These are phyloP conservation scores for Norana najaformis DNA, from an alignment of 2,888 invertebrate species.

Conservation along the genomic window DNA sequence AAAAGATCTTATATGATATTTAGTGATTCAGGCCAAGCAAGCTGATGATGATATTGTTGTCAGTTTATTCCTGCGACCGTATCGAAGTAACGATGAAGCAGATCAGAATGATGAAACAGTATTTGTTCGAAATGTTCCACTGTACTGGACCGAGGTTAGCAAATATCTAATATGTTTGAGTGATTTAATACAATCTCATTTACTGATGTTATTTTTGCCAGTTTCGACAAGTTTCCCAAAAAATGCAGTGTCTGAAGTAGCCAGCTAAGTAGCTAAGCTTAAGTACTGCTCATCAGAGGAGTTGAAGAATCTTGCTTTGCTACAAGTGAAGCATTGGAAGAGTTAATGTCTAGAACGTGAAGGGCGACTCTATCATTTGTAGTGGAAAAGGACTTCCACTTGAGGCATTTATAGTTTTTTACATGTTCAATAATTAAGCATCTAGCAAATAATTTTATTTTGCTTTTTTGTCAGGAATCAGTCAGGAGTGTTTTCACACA, in stretches of 20 bases:
- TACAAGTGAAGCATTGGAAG: too few species aligned
- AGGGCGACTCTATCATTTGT: too few species aligned
- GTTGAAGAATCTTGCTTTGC: too few species aligned
- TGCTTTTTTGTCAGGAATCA: not conserved
- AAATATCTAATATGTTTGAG: not conserved
- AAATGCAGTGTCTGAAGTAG: too few species aligned
- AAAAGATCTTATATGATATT: not conserved
- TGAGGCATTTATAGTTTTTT: too few species aligned
- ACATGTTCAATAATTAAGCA: too few species aligned
- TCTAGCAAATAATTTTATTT: not conserved
- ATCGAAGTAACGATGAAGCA: not conserved
- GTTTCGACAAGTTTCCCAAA: not conserved
- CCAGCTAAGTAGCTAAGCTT: too few species aligned
- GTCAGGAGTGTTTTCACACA: not conserved
- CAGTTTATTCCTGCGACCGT: not conserved
- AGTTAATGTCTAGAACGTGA: too few species aligned
- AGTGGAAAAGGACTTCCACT: too few species aligned
- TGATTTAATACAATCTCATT: not conserved
- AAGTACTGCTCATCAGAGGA: too few species aligned
- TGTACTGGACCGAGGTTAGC: not conserved
- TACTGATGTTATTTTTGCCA: not conserved
- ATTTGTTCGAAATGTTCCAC: not conserved
- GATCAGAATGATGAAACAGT: not conserved
- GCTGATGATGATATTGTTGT: not conserved
- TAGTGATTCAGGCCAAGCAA: constrained; percentile 5